These are phyloP conservation scores for Willowsia nigromaculata DNA, from an alignment of 2,888 invertebrate genomes.

Conservation along the genomic window DNA sequence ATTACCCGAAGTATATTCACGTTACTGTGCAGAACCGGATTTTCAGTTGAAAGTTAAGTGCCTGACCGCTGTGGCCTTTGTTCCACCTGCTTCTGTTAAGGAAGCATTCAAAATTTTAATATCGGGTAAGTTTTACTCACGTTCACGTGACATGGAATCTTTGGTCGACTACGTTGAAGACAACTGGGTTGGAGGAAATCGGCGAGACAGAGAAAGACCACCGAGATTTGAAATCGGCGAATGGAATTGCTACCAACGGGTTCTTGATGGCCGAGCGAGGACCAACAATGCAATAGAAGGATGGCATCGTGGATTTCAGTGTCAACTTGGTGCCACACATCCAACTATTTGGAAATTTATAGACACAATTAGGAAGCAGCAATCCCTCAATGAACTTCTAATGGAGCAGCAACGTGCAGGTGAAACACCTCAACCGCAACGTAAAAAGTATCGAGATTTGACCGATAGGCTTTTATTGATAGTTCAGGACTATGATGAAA, in stretches of 20 bases:
- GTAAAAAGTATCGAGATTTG: neutral
- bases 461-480: neutral
- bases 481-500: slow-evolving; percentile 39
- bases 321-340: slow-evolving; percentile 32
- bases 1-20: neutral
- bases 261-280: neutral
- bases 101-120: slow-evolving; percentile 27
- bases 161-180: slow-evolving; percentile 50
- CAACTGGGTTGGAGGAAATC: slow-evolving; percentile 38
- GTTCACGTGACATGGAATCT: neutral
- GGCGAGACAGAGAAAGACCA: neutral
- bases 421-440: neutral
- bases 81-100: neutral
- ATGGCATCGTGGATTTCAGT: slow-evolving; percentile 27
- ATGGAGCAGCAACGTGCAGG: slow-evolving; percentile 23
- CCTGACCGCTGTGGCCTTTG: slow-evolving; percentile 33
- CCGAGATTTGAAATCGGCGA: slow-evolving; percentile 11
- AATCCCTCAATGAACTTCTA: slow-evolving; percentile 27
- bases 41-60: slow-evolving; percentile 8
- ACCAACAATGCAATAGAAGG: slow-evolving; percentile 59
- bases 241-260: slow-evolving; percentile 45
- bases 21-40: neutral
- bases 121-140: neutral
- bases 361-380: slow-evolving; percentile 18
- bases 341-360: slow-evolving; percentile 47